Conservation (phyloP, 2,888 invertebrate genomes). For the Epiblema foenella region DNA sequence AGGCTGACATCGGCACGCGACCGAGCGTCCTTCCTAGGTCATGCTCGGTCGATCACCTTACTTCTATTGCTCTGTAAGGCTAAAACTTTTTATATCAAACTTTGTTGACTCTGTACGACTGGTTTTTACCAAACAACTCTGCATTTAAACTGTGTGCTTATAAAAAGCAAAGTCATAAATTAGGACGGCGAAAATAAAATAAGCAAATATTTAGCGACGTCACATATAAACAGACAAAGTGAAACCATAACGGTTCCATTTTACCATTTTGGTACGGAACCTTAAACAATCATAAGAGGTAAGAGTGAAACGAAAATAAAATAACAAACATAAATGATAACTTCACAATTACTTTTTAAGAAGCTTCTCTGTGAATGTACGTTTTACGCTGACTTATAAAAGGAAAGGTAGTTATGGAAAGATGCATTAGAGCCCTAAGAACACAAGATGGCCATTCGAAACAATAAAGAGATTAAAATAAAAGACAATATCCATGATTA, state of each 20-base stretch:
- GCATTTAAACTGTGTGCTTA: neutral
- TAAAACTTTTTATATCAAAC: slow-evolving; percentile 15
- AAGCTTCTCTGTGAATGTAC: neutral
- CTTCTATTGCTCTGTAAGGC: slow-evolving; percentile 51
- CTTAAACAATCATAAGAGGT: too few species aligned
- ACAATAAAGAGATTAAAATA: neutral
- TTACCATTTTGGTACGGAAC: too few species aligned
- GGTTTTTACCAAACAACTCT: neutral
- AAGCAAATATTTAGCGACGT: too few species aligned
- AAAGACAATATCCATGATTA: neutral
- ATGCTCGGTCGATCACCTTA: slow-evolving; percentile 56
- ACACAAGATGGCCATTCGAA: neutral
- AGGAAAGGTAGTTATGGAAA: neutral
- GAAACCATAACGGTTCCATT: too few species aligned
- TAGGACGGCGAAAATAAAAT: too few species aligned
- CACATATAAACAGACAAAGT: too few species aligned
- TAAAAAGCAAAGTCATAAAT: neutral
- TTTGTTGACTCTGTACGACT: neutral
- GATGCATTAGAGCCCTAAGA: neutral
- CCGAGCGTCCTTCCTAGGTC: slow-evolving; percentile 65
- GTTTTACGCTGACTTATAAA: neutral
- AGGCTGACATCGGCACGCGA: slow-evolving; percentile 5
- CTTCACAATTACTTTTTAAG: too few species aligned
- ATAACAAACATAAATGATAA: too few species aligned
- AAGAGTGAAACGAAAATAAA: neutral